Evolutionary conservation across 1,140 invertebrate genomes (phyloP).

Genomic region (Diabrotica undecimpunctata): DNA sequence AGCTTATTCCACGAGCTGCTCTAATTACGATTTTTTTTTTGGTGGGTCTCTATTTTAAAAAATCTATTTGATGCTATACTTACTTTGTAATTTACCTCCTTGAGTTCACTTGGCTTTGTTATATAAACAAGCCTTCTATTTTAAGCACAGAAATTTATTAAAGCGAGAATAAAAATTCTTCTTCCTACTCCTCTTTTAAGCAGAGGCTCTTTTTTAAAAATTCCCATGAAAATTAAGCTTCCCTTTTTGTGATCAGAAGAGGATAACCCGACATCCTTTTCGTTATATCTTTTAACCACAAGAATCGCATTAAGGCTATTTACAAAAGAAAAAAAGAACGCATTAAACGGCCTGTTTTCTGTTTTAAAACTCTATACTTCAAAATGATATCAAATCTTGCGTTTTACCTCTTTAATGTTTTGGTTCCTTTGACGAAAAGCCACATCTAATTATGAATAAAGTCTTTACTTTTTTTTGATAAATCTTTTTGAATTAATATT

Average conservation of each 20-base stretch:
- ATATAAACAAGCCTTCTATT: no score
- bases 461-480: no score
- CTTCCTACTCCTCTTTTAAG: neutral
- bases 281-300: neutral
- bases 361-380: neutral
- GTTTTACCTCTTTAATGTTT: neutral
- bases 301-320: slow-evolving; percentile 8
- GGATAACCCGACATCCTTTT: slow-evolving; percentile 12
- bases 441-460: no score
- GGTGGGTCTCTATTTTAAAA: no score
- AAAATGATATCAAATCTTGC: neutral
- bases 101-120: no score
- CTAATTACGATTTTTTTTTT: no score
- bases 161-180: neutral
- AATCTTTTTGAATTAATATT: no score
- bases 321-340: neutral
- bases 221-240: slow-evolving; percentile 4
- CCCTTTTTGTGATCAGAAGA: slow-evolving; percentile 5
- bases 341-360: neutral
- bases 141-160: no score
- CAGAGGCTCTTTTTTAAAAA: neutral
- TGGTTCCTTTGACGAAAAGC: no score
- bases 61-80: no score
- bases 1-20: no score
- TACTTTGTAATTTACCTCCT: no score